Evolutionary conservation across 1,140 invertebrate genomes (phyloP), one percentile per base, ranked within the genome.

Genomic region (Aethina tumida): DNA sequence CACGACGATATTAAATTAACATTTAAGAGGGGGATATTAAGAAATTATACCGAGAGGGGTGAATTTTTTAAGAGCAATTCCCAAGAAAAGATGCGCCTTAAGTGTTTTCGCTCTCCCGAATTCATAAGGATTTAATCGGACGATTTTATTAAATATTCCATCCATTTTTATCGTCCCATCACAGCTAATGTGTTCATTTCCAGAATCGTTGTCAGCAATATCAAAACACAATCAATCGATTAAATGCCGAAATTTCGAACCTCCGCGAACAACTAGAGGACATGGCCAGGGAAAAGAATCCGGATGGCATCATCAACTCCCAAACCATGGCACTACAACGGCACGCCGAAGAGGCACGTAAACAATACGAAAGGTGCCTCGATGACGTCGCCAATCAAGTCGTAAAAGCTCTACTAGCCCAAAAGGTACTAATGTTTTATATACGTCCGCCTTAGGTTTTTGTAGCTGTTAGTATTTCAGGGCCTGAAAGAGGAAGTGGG

Each of bases 371-470:
- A 58, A 69, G 74, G 44, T 84, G 79, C 54, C 59, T 84, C 20
- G 82, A 84, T 59, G 80, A 84, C 57, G 80, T 84, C 12, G 80
- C 81, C 37, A 81, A 81, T 60, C 78, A 84, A 59, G 79, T 85
- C 45, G 83, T 88, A 25, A 74, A 81, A 47, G 84, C 84, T 14
- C 66, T 89, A 21, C 71, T 88, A 36, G 77, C 79, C 13, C 85
- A 88, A 69, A 88, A 87, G 75, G 85, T 88, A 59, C 27, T 27
- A 19, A n/a, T n/a, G n/a, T n/a, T n/a, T n/a, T n/a, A n/a, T n/a
- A n/a, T n/a, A n/a, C n/a, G n/a, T n/a, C n/a, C n/a, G n/a, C n/a
- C n/a, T n/a, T n/a, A n/a, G n/a, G n/a, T n/a, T n/a, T 36, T n/a
- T 36, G 24, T 32, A 8, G 9, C 5, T 20, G 14, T 16, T 7